Evolutionary conservation across 1,140 invertebrate genomes (phyloP).

Genomic region (Neelides sp.): DNA sequence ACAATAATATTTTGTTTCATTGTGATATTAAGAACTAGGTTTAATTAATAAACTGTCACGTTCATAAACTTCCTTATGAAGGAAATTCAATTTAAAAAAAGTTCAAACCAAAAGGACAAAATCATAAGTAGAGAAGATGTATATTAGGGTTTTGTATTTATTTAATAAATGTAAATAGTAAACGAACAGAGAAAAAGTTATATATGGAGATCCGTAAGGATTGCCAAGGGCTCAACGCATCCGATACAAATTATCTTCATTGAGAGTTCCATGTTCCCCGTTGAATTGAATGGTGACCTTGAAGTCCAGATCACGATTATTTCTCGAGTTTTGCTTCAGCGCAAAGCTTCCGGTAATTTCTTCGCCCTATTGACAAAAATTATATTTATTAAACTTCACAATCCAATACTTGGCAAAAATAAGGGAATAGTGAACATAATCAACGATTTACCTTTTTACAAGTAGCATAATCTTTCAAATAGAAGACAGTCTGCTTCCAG

Average conservation of each 20-base stretch:
- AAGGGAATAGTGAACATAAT: conserved; percentile 3
- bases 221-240: conserved; percentile 80
- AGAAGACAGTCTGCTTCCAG: conserved; percentile 99
- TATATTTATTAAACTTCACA: not conserved
- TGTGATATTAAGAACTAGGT: no score
- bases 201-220: no score
- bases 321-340: conserved; percentile 88
- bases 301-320: conserved; percentile 95
- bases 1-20: no score
- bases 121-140: no score
- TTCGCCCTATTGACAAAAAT: conserved; percentile 46
- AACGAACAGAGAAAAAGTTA: no score
- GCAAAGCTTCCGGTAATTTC: conserved; percentile 81
- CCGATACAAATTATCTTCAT: conserved; percentile 81
- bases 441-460: conserved; percentile 56
- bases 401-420: not conserved
- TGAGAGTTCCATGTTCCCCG: conserved; percentile 79
- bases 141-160: no score
- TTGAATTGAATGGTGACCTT: conserved; percentile 85
- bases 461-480: conserved; percentile 90
- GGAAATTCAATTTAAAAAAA: no score
- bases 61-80: no score
- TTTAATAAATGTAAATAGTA: no score
- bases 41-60: no score
- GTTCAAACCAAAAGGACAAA: no score